These are phyloP conservation scores for Lasioglossum vierecki DNA, from an alignment of 2,888 invertebrate genomes.

Conservation along the genomic window DNA sequence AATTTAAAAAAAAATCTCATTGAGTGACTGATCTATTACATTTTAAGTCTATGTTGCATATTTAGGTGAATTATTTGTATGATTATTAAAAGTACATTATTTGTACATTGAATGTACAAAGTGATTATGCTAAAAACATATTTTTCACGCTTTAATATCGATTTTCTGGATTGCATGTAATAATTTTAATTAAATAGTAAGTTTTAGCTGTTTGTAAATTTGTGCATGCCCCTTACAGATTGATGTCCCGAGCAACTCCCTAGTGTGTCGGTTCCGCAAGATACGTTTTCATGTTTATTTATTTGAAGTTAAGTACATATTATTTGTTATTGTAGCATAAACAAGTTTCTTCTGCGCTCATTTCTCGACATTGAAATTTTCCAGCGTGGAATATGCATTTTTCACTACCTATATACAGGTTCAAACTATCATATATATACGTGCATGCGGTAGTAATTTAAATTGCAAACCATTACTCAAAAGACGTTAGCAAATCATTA, in stretches of 20 bases:
- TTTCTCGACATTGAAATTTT: neutral
- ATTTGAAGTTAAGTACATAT: neutral
- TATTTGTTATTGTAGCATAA: neutral
- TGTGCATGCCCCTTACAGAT: neutral
- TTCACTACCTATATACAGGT: neutral
- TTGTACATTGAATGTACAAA: neutral
- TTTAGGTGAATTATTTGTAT: neutral
- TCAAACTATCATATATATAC: too few species aligned
- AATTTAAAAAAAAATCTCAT: neutral
- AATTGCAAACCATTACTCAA: neutral
- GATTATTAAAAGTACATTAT: neutral
- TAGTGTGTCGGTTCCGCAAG: neutral
- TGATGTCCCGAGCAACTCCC: conserved; percentile 10
- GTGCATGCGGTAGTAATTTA: neutral
- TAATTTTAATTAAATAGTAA: neutral
- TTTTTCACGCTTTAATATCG: neutral
- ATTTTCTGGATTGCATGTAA: neutral
- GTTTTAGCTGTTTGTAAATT: neutral
- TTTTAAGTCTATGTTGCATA: neutral
- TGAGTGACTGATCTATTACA: neutral
- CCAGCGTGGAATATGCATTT: neutral
- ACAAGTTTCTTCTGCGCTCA: neutral
- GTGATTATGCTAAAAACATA: neutral
- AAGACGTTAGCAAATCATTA: neutral
- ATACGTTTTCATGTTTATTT: neutral